Evolutionary conservation across 2,797 vertebrate genomes (phyloP).

Genomic region (Gymnothorax javanicus): DNA sequence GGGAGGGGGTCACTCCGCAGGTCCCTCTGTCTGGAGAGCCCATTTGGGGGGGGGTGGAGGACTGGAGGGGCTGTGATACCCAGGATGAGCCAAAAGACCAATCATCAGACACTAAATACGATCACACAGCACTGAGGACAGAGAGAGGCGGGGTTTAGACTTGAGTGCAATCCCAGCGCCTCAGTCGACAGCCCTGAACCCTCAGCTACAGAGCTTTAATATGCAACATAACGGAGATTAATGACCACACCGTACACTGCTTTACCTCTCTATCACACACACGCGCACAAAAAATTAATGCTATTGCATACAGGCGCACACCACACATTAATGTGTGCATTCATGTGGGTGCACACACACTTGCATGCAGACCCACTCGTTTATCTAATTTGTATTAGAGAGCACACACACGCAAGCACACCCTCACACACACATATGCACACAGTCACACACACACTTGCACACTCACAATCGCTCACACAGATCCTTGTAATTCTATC

Average conservation of each 20-base stretch:
- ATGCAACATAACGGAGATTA: no score
- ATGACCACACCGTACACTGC: no score
- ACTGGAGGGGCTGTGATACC: not conserved
- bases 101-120: not conserved
- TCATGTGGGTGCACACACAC: not conserved
- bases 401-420: no score
- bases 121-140: slow-evolving; percentile 1
- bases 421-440: no score
- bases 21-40: not conserved
- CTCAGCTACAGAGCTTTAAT: no score
- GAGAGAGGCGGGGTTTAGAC: not conserved
- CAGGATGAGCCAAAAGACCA: not conserved
- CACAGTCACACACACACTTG: not conserved
- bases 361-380: no score
- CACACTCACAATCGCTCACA: not conserved
- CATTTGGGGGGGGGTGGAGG: not conserved
- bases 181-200: no score
- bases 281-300: no score
- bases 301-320: no score
- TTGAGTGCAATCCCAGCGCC: no score
- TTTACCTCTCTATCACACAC: no score
- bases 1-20: not conserved
- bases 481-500: no score
- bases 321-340: not conserved
- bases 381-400: not conserved